Percentiles rank a stretch among this genome's conserved stretches.
Evolutionary conservation across 1,140 invertebrate species (phyloP).

Genomic region (Sesamia nonagrioides): DNA sequence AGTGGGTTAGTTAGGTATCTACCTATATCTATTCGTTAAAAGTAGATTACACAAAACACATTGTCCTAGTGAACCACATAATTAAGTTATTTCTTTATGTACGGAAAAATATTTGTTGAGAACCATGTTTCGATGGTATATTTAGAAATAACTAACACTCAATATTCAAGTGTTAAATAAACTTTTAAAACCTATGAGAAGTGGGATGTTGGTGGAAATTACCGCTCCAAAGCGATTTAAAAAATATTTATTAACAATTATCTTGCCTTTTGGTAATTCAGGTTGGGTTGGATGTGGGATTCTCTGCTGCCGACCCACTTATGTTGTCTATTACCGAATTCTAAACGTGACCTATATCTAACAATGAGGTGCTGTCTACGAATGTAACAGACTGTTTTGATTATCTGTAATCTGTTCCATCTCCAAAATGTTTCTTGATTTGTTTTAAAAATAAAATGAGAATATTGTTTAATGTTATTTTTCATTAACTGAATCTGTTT

Average conservation of each 20-base stretch:
- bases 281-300: conserved; percentile 5
- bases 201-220: not conserved
- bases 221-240: not conserved
- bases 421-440: conserved; percentile 32
- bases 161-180: conserved; percentile 9
- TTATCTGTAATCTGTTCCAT: conserved; percentile 62
- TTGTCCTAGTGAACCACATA: conserved; percentile 1
- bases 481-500: not conserved
- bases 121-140: not conserved
- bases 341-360: conserved; percentile 60
- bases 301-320: conserved; percentile 26
- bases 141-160: conserved; percentile 4
- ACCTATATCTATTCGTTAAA: not conserved
- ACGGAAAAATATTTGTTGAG: not conserved
- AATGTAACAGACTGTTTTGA: conserved; percentile 63
- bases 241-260: conserved; percentile 28
- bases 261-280: conserved; percentile 26
- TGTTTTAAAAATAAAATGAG: conserved; percentile 19
- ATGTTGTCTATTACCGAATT: conserved; percentile 37
- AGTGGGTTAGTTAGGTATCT: not conserved
- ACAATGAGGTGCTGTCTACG: conserved; percentile 63
- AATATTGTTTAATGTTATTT: not conserved
- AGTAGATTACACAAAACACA: not conserved
- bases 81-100: not conserved
- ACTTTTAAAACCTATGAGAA: conserved; percentile 20